Percentiles rank a stretch among this genome's conserved stretches.
phyloP scores from a whole-genome alignment of 2,888 invertebrate genomes.

The Phlogophora meticulosa region DNA sequence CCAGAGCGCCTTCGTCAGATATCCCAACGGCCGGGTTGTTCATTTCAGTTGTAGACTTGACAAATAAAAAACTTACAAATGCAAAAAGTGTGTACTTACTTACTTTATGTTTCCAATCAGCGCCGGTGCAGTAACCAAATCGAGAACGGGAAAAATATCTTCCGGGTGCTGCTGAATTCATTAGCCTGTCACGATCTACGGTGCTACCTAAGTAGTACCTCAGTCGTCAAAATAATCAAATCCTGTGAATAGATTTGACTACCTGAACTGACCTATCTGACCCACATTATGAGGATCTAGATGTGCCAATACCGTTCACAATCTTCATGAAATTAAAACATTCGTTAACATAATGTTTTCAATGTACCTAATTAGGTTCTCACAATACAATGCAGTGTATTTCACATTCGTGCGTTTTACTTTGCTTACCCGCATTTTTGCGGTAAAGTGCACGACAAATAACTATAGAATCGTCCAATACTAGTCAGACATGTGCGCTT shows the following conservation, averaged over 20 bases:
- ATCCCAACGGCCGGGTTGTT: slow-evolving; percentile 97
- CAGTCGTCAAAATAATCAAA: not conserved
- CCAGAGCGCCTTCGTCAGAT: slow-evolving; percentile 98
- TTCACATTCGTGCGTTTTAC: too few relatives aligned
- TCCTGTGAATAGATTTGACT: not conserved
- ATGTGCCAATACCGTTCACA: too few relatives aligned
- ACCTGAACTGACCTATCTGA: too few relatives aligned
- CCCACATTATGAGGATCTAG: too few relatives aligned
- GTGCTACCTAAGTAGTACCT: not conserved
- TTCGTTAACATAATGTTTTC: too few relatives aligned
- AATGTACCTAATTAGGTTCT: too few relatives aligned
- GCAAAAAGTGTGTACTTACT: not conserved
- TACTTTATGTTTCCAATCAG: not conserved
- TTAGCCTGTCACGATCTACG: not conserved
- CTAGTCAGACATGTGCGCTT: too few relatives aligned
- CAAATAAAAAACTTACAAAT: slow-evolving; percentile 54
- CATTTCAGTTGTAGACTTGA: slow-evolving; percentile 95
- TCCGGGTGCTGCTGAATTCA: not conserved
- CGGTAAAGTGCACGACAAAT: too few relatives aligned
- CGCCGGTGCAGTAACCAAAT: not conserved
- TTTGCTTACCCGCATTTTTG: too few relatives aligned
- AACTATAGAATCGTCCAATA: too few relatives aligned
- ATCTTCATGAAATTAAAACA: too few relatives aligned
- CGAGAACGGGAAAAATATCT: not conserved
- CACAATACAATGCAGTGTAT: too few relatives aligned